Evolutionary conservation across 2,113 vertebrate species (phyloP).

Genomic region (Antechinus stuartii): DNA sequence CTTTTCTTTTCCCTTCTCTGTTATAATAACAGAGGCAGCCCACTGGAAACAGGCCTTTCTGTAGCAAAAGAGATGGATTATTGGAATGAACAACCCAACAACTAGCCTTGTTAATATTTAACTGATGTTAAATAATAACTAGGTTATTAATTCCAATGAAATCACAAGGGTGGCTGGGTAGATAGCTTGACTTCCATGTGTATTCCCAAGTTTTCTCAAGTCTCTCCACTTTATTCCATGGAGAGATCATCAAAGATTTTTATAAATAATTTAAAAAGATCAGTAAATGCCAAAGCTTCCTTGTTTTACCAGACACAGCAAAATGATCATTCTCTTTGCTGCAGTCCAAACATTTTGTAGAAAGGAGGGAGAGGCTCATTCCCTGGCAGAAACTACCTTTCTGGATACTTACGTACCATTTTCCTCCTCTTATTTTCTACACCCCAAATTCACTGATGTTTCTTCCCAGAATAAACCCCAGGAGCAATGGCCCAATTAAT

Average conservation of each 20-base stretch:
- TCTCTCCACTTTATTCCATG: neutral
- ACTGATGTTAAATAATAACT: slow-evolving; percentile 49
- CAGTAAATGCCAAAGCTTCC: slow-evolving; percentile 3
- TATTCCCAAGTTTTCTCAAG: neutral
- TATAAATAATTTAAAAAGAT: slow-evolving; percentile 38
- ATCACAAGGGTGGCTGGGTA: slow-evolving; percentile 25
- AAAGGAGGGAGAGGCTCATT: slow-evolving; percentile 1
- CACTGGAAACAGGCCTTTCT: slow-evolving; percentile 22
- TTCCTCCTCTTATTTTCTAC: neutral
- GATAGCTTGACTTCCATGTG: neutral
- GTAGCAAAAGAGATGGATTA: neutral
- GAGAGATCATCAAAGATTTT: slow-evolving; percentile 18
- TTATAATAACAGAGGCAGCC: slow-evolving; percentile 21
- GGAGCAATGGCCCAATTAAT: neutral
- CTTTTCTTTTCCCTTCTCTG: slow-evolving; percentile 33
- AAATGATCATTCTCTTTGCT: slow-evolving; percentile 29
- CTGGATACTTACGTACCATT: neutral
- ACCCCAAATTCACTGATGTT: neutral
- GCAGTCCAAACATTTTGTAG: neutral
- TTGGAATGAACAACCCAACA: slow-evolving; percentile 1
- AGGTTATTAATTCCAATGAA: slow-evolving; percentile 23
- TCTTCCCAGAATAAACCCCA: neutral
- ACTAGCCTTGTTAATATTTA: slow-evolving; percentile 24
- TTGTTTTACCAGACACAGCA: slow-evolving; percentile 27
- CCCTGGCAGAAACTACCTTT: neutral